Evolutionary conservation across 1,140 invertebrate species (phyloP).

Genomic region (Ceratoteleas bidentatus): DNA sequence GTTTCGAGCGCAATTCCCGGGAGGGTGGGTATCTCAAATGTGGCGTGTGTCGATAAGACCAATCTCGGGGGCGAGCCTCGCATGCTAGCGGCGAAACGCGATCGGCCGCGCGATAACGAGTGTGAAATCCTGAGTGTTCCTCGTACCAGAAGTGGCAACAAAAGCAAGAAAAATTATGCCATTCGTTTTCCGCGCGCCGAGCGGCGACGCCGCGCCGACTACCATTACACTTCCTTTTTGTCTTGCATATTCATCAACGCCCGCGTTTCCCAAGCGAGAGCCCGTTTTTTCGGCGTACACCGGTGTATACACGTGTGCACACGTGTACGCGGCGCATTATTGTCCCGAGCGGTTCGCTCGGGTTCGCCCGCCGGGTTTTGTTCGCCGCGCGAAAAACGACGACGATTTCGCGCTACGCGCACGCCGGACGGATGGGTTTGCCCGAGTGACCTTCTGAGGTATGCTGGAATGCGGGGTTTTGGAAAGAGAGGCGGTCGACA

Average conservation of each 20-base stretch:
- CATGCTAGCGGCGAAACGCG: constrained; percentile 65
- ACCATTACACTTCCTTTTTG: constrained; percentile 48
- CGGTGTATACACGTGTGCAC: too few species aligned
- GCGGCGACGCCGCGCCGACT: constrained; percentile 29
- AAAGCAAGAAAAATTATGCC: constrained; percentile 63
- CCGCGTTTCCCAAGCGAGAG: constrained; percentile 24
- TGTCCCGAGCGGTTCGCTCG: neutral
- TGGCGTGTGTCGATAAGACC: constrained; percentile 72
- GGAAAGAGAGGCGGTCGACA: too few species aligned
- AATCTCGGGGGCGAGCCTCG: constrained; percentile 64
- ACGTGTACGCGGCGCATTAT: neutral
- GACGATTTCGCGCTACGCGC: neutral
- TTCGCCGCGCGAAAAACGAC: neutral
- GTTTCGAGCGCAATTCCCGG: constrained; percentile 74
- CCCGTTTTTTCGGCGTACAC: neutral
- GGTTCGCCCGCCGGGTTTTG: neutral
- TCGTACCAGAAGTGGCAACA: constrained; percentile 57
- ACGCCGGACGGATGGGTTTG: too few species aligned
- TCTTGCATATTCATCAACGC: constrained; percentile 60
- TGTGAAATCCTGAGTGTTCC: constrained; percentile 70
- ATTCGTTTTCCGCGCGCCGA: constrained; percentile 50
- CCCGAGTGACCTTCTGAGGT: too few species aligned
- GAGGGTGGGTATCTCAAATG: constrained; percentile 69
- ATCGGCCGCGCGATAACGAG: constrained; percentile 67
- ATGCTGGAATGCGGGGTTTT: too few species aligned